These are phyloP conservation scores for Atethmia centrago DNA, from an alignment of 2,888 invertebrate species.

Conservation along the genomic window DNA sequence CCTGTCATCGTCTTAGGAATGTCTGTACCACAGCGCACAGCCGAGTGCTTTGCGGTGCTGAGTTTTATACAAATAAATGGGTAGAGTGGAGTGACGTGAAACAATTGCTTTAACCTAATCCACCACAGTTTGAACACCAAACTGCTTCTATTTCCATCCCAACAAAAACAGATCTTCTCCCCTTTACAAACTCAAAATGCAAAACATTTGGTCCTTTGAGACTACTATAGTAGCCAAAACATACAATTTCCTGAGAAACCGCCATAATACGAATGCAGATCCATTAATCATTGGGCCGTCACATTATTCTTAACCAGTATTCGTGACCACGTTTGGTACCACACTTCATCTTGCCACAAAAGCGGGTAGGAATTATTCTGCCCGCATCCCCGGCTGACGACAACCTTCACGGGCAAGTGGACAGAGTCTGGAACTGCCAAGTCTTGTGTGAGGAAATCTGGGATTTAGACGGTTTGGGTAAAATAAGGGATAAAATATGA, in stretches of 20 bases:
- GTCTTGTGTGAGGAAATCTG: slow-evolving; percentile 53
- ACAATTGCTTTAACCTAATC: neutral
- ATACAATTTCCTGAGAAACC: slow-evolving; percentile 54
- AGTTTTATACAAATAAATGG: neutral
- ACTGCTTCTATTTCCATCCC: neutral
- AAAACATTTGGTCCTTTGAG: slow-evolving; percentile 19
- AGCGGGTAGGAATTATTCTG: slow-evolving; percentile 74
- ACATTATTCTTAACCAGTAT: slow-evolving; percentile 68
- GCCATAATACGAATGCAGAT: slow-evolving; percentile 51
- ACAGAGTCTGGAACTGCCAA: slow-evolving; percentile 59
- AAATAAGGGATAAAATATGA: slow-evolving; percentile 27
- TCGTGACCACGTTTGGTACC: slow-evolving; percentile 61
- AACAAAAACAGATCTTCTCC: neutral
- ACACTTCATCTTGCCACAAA: slow-evolving; percentile 73
- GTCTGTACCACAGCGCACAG: neutral
- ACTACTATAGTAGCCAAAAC: slow-evolving; percentile 1
- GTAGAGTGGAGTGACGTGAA: too few species aligned
- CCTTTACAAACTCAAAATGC: neutral
- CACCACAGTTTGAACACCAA: too few species aligned
- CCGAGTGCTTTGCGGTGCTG: neutral
- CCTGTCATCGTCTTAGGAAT: neutral
- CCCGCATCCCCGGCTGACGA: slow-evolving; percentile 76
- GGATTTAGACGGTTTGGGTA: slow-evolving; percentile 32
- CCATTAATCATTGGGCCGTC: slow-evolving; percentile 65
- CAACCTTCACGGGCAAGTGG: slow-evolving; percentile 75